Evolutionary conservation across 1,140 invertebrate genomes (phyloP), one percentile per base, ranked within the genome.

Genomic region (Rhysida immarginata): DNA sequence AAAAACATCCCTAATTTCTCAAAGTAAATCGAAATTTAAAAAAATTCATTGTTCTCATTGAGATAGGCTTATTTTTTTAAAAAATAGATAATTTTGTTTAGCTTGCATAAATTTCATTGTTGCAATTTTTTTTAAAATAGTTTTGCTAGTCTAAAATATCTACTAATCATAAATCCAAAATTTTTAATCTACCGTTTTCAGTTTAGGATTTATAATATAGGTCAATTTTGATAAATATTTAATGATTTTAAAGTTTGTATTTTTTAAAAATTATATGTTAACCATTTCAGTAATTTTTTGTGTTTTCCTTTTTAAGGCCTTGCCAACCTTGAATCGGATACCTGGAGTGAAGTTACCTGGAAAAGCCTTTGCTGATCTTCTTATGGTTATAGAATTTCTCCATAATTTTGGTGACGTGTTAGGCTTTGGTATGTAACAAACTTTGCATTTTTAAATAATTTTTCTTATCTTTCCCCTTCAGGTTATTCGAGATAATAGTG

Each of bases 381-480:
- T 96, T 2, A 94, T 96, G 86, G 84, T 93, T 1, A 87, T 87
- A 65, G 92, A 97, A 73, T 97, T 97, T 69, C 74, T 95, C 46
- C 85, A 94, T 63, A 96, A 94, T 69, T 97, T 96, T 68, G 89
- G 88, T 24, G 85, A 91, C 69, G 90, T 89, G 0, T 73, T 97
- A 11, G 90, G 90, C 43, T 94, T 95, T 65, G 86, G 85, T 87
- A 68, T 79, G 77, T 66, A 2, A 23, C 58, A 20, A 35, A 8
- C 5, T 8, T 35, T 8, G 5, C 5, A 35, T 35, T 25, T 26
- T 26, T 24, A 20, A 26, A 53, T 52, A 51, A 24, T 23, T 21
- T 53, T 35, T 27, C 1, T 56, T 59, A 2, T 25, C 26, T 18
- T 57, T 53, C 18, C 1, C 24, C 18, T 35, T 35, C 16, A 8